Conservation (phyloP, 2,888 invertebrate genomes). For the Harpagoxenus sublaevis region DNA sequence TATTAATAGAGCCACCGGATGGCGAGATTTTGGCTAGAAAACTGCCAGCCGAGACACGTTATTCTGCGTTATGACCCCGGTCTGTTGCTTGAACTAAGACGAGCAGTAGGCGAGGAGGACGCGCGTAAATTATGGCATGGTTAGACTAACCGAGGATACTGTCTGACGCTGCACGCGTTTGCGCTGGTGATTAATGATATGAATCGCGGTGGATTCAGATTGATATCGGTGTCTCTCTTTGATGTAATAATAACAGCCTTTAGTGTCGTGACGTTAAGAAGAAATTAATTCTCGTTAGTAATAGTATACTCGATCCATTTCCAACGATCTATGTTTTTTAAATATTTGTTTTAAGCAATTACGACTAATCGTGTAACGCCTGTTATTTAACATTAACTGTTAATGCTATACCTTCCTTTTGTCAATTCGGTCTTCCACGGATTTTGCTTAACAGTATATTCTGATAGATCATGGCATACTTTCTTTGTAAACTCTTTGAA, state of each 20-base stretch:
- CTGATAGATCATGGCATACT: no score
- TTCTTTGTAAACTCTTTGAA: no score
- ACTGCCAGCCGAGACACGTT: slow-evolving; percentile 3
- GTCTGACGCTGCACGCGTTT: neutral
- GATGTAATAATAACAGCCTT: slow-evolving; percentile 27
- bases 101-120: neutral
- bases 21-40: slow-evolving; percentile 27
- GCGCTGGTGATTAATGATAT: slow-evolving; percentile 25
- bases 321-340: neutral
- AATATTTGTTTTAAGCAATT: neutral
- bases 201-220: slow-evolving; percentile 22
- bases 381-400: neutral
- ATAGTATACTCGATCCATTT: neutral
- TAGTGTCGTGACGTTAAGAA: neutral
- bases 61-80: slow-evolving; percentile 5
- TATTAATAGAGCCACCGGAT: slow-evolving; percentile 39
- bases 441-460: no score
- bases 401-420: no score
- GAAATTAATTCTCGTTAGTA: slow-evolving; percentile 14
- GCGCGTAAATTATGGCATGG: slow-evolving; percentile 29
- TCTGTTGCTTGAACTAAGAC: slow-evolving; percentile 35
- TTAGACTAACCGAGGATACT: slow-evolving; percentile 8
- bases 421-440: no score
- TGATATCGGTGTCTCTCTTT: slow-evolving; percentile 30
- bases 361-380: neutral